Conservation (phyloP, 2,888 invertebrate species). For the Pterostichus madidus region DNA sequence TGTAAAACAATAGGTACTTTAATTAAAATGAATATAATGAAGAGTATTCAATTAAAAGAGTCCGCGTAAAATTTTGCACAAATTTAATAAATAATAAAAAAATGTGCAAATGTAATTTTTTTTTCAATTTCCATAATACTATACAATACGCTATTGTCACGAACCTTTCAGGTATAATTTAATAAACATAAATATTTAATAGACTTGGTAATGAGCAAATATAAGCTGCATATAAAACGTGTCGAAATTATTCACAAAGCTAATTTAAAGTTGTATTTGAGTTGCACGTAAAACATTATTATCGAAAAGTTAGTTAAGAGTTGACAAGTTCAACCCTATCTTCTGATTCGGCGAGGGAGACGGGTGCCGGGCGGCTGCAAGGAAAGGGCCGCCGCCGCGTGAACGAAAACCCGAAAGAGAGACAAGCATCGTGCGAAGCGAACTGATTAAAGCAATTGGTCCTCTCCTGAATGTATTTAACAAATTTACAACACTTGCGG, state of each 20-base stretch:
- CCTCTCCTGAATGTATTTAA: slow-evolving; percentile 63
- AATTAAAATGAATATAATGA: slow-evolving; percentile 62
- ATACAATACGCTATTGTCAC: slow-evolving; percentile 48
- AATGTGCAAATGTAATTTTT: slow-evolving; percentile 60
- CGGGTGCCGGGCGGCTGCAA: not conserved
- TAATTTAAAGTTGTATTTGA: slow-evolving; percentile 79
- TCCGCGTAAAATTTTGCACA: slow-evolving; percentile 44
- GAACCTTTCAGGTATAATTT: slow-evolving; percentile 65
- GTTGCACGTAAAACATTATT: slow-evolving; percentile 77
- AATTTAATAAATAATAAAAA: slow-evolving; percentile 59
- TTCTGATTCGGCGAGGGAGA: slow-evolving; percentile 61
- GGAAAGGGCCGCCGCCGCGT: slow-evolving; percentile 67
- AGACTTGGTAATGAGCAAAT: slow-evolving; percentile 72
- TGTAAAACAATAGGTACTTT: slow-evolving; percentile 54
- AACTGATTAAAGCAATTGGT: slow-evolving; percentile 68
- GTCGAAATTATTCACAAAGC: slow-evolving; percentile 78
- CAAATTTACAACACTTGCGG: slow-evolving; percentile 66
- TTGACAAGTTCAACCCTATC: slow-evolving; percentile 75
- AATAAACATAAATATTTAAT: slow-evolving; percentile 67
- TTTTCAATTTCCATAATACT: slow-evolving; percentile 59
- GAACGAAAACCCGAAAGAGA: slow-evolving; percentile 10
- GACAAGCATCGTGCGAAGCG: slow-evolving; percentile 62
- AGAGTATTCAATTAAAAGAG: slow-evolving; percentile 63
- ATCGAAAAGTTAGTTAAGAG: slow-evolving; percentile 77
- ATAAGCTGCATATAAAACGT: slow-evolving; percentile 77